phyloP scores from a whole-genome alignment of 92 coral and sea anemone species.

The Palythoa grandis region DNA sequence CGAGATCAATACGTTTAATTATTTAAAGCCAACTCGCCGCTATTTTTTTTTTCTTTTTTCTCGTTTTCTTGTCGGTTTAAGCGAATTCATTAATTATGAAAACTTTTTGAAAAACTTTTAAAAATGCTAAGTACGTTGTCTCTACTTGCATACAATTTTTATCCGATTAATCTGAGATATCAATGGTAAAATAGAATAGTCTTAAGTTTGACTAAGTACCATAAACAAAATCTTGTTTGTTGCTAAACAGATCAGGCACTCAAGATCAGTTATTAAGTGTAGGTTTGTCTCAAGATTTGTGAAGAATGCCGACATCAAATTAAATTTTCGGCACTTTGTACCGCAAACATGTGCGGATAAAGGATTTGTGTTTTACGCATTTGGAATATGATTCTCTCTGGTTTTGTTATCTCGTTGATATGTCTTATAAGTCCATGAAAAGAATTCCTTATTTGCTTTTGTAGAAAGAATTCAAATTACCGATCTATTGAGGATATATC shows the following conservation, averaged over 20 bases:
- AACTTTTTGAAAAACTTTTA: not conserved
- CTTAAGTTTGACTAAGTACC: not conserved
- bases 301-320: not conserved
- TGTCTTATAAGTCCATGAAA: not conserved
- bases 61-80: not conserved
- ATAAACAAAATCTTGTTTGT: not conserved
- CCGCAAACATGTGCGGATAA: not conserved
- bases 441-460: constrained; percentile 24
- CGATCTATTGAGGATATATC: not conserved
- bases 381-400: not conserved
- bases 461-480: constrained; percentile 8
- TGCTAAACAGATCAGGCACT: too few species aligned
- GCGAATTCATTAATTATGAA: not conserved
- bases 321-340: not conserved
- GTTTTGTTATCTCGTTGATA: not conserved
- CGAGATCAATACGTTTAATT: not conserved
- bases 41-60: not conserved
- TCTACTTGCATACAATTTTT: too few species aligned
- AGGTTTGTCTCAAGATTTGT: not conserved
- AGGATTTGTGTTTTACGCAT: not conserved
- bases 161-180: not conserved
- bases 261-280: not conserved
- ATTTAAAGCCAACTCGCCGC: too few species aligned
- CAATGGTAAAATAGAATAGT: not conserved
- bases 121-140: too few species aligned